Percentiles rank a stretch among this genome's conserved stretches.
phyloP scores from a whole-genome alignment of 2,797 vertebrate genomes.

The Hypotaenidia okinawae region DNA sequence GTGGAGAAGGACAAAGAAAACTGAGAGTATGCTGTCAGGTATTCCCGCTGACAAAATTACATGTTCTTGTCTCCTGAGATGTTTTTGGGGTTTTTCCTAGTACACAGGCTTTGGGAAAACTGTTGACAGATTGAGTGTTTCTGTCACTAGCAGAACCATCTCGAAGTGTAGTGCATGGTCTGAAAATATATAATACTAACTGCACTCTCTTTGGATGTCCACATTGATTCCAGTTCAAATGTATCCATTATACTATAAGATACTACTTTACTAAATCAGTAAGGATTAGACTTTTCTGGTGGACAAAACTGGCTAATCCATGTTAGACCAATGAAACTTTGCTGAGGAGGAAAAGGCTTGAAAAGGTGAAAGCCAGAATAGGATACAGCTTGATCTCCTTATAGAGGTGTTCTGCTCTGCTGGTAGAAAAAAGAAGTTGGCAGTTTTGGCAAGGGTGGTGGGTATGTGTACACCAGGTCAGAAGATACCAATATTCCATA shows the following conservation, averaged over 20 bases:
- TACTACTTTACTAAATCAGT: neutral
- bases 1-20: neutral
- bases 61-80: neutral
- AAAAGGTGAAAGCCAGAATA: neutral
- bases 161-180: neutral
- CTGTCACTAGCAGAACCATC: neutral
- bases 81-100: neutral
- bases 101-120: neutral
- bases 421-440: neutral
- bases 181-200: neutral
- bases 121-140: neutral
- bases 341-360: neutral
- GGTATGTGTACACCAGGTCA: neutral
- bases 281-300: neutral
- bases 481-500: neutral
- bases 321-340: neutral
- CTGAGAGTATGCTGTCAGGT: rapidly evolving
- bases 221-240: neutral
- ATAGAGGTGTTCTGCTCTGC: neutral
- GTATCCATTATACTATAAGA: neutral
- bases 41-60: neutral
- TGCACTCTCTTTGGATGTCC: neutral
- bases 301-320: neutral
- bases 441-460: neutral
- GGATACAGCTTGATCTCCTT: neutral